Percentiles rank a stretch among this genome's conserved stretches.
phyloP scores from a whole-genome alignment of 2,888 invertebrate genomes.

The Slavum lentiscoides region DNA sequence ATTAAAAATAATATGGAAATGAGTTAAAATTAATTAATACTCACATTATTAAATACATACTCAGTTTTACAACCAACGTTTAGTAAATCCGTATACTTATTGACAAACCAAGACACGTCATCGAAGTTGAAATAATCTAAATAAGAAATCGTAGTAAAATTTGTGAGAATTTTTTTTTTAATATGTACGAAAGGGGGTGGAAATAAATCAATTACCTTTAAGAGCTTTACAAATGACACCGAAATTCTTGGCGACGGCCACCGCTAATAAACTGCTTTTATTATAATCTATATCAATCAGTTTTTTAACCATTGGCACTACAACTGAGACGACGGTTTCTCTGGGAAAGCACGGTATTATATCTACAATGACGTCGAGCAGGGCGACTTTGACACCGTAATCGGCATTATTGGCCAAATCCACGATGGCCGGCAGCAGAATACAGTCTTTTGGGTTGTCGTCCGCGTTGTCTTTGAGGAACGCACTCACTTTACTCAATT shows the following conservation, averaged over 20 bases:
- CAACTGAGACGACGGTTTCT: slow-evolving; percentile 29
- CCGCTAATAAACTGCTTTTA: slow-evolving; percentile 7
- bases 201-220: slow-evolving; percentile 26
- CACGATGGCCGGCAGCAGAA: slow-evolving; percentile 43
- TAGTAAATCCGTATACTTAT: slow-evolving; percentile 38
- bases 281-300: slow-evolving; percentile 30
- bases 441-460: slow-evolving; percentile 29
- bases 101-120: slow-evolving; percentile 44
- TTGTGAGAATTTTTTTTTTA: not conserved
- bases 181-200: too few relatives aligned
- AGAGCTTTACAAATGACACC: slow-evolving; percentile 35
- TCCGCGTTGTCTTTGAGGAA: slow-evolving; percentile 37
- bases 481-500: slow-evolving; percentile 41
- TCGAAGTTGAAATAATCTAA: slow-evolving; percentile 39
- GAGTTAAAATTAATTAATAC: not conserved
- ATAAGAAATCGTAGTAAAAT: not conserved
- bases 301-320: slow-evolving; percentile 44
- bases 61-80: slow-evolving; percentile 21
- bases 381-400: slow-evolving; percentile 36
- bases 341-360: slow-evolving; percentile 46
- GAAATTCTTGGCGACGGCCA: slow-evolving; percentile 28
- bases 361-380: slow-evolving; percentile 41
- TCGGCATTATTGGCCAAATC: slow-evolving; percentile 50
- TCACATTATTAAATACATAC: slow-evolving; percentile 13
- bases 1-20: not conserved